These are phyloP conservation scores for Morone chrysops DNA, from an alignment of 2,113 vertebrate species.

Conservation along the genomic window DNA sequence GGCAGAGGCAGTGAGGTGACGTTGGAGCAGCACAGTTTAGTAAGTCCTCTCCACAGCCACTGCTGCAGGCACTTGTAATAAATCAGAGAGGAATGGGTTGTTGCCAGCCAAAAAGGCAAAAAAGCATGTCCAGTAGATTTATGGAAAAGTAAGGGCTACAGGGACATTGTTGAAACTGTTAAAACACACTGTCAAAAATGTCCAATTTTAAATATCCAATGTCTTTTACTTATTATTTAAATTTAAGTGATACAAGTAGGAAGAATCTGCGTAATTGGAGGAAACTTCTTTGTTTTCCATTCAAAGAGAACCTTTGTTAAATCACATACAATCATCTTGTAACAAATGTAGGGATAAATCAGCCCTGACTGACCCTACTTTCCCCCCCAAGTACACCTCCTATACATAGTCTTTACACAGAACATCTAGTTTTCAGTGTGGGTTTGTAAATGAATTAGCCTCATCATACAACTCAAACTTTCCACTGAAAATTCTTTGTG, in stretches of 20 bases:
- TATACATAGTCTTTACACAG: background rate
- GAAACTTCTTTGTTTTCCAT: background rate
- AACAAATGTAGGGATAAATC: background rate
- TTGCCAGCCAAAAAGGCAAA: background rate
- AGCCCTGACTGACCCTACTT: background rate
- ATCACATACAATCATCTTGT: background rate
- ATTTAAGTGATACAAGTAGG: constrained; percentile 8
- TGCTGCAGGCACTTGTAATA: background rate
- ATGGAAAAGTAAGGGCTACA: background rate
- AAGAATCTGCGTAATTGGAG: constrained; percentile 22
- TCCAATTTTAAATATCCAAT: background rate
- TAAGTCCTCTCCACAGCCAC: background rate
- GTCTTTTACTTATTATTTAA: background rate
- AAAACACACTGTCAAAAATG: background rate
- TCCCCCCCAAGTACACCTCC: background rate
- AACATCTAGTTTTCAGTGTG: background rate
- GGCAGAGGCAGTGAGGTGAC: constrained; percentile 29
- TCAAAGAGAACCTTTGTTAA: background rate
- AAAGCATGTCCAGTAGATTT: constrained; percentile 6
- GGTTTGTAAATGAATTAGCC: background rate
- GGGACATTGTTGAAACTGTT: background rate
- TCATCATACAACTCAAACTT: background rate
- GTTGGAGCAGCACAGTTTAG: background rate
- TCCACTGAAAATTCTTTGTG: background rate
- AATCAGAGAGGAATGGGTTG: constrained; percentile 7